Percentiles rank a stretch among this genome's conserved stretches.
These are phyloP conservation scores for Rhynchonema sp. DNA, from an alignment of 2,888 invertebrate genomes.

Conservation along the genomic window DNA sequence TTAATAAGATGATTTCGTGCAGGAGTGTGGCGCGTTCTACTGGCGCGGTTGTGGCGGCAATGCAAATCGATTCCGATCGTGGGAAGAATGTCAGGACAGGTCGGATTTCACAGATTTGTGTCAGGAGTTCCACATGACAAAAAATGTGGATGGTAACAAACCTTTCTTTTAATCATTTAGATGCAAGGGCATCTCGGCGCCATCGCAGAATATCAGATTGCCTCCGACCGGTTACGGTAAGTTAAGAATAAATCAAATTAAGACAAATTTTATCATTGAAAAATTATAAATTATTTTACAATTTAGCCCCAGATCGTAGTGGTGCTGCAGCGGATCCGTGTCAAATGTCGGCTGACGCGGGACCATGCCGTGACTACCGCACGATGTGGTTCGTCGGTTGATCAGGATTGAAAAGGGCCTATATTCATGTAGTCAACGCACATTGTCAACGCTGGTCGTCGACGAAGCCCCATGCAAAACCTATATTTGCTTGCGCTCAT, in stretches of 20 bases:
- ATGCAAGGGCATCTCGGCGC: neutral
- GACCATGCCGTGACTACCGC: neutral
- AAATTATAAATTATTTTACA: neutral
- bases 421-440: too few relatives aligned
- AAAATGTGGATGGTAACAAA: too few relatives aligned
- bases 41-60: conserved; percentile 26
- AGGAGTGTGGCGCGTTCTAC: conserved; percentile 25
- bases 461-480: too few relatives aligned
- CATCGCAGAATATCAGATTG: neutral
- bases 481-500: too few relatives aligned
- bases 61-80: conserved; percentile 21
- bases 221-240: neutral
- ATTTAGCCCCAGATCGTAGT: too few relatives aligned
- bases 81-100: conserved; percentile 15
- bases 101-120: too few relatives aligned
- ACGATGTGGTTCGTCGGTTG: conserved; percentile 18
- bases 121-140: too few relatives aligned
- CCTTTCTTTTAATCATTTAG: neutral
- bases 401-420: too few relatives aligned
- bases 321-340: neutral
- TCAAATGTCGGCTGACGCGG: neutral
- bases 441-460: too few relatives aligned
- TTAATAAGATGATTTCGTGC: too few relatives aligned
- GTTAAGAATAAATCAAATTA: neutral
- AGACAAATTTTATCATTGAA: neutral